These are phyloP conservation scores for Hyposmocoma kahamanoa DNA, from an alignment of 1,140 invertebrate species.

Conservation along the genomic window DNA sequence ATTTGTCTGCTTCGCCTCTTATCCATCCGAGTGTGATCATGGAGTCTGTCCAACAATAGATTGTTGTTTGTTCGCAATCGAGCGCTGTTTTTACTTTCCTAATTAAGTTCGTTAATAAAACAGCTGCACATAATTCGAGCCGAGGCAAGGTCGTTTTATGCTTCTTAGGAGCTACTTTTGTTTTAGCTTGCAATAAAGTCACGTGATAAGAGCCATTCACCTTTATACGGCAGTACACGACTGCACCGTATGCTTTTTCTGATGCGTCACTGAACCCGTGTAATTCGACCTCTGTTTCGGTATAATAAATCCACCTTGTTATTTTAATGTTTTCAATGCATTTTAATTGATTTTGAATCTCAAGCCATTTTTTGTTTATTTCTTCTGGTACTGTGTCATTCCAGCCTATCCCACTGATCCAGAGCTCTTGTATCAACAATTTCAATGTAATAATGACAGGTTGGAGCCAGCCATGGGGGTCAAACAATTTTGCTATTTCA, in stretches of 20 bases:
- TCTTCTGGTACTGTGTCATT: conserved; percentile 26
- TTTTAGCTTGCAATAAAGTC: neutral
- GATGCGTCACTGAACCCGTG: conserved; percentile 40
- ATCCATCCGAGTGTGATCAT: conserved; percentile 46
- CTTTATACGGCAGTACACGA: conserved; percentile 23
- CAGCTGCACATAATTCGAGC: neutral
- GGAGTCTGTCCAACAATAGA: conserved; percentile 32
- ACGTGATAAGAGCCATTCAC: neutral
- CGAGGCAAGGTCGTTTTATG: neutral
- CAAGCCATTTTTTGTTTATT: neutral
- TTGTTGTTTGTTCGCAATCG: neutral
- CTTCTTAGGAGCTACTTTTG: neutral
- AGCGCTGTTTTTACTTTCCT: neutral
- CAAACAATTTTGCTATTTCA: conserved; percentile 31
- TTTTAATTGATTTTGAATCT: neutral
- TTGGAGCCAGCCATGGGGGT: conserved; percentile 44
- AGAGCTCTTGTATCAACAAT: conserved; percentile 53
- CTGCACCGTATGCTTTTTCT: conserved; percentile 28
- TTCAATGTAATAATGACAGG: conserved; percentile 53
- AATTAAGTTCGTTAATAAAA: neutral
- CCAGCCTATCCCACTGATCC: conserved; percentile 42
- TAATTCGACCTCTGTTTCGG: conserved; percentile 12
- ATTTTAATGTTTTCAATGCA: neutral
- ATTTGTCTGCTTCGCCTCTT: conserved; percentile 15
- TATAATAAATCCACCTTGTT: conserved; percentile 4